phyloP scores from a whole-genome alignment of 2,888 invertebrate species.

The Argyresthia goedartella region DNA sequence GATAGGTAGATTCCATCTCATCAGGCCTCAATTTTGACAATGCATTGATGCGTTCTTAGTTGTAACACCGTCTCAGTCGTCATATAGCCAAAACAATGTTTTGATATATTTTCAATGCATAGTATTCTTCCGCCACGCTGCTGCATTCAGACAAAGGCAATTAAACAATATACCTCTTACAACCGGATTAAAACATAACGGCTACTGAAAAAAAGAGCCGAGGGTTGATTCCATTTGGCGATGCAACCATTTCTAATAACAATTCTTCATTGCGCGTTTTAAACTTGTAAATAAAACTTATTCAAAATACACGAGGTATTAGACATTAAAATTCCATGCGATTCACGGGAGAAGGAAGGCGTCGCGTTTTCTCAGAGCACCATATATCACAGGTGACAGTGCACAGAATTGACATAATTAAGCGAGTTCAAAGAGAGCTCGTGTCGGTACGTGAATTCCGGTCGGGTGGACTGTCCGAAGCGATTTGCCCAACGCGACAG shows the following conservation, averaged over 20 bases:
- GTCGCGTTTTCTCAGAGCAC: background rate
- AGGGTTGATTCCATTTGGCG: background rate
- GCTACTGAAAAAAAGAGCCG: constrained; percentile 2
- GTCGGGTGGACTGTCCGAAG: constrained; percentile 31
- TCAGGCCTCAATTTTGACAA: too few species aligned
- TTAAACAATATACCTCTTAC: constrained; percentile 7
- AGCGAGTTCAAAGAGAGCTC: constrained; percentile 36
- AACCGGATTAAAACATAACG: constrained; percentile 9
- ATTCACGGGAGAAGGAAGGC: background rate
- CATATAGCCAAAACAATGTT: background rate
- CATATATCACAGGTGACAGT: constrained; percentile 27
- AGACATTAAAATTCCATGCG: too few species aligned
- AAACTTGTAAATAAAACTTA: too few species aligned
- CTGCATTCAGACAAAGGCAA: constrained; percentile 11
- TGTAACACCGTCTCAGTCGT: background rate
- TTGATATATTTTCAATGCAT: background rate
- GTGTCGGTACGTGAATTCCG: constrained; percentile 21
- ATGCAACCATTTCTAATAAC: background rate
- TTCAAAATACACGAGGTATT: too few species aligned
- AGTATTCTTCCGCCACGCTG: constrained; percentile 1
- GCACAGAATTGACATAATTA: constrained; percentile 38
- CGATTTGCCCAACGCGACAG: constrained; percentile 36
- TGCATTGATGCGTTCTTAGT: too few species aligned
- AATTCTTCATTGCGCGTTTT: too few species aligned
- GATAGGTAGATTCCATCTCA: too few species aligned